Conservation (phyloP, 2,888 invertebrate species). For the Morpho helenor region DNA sequence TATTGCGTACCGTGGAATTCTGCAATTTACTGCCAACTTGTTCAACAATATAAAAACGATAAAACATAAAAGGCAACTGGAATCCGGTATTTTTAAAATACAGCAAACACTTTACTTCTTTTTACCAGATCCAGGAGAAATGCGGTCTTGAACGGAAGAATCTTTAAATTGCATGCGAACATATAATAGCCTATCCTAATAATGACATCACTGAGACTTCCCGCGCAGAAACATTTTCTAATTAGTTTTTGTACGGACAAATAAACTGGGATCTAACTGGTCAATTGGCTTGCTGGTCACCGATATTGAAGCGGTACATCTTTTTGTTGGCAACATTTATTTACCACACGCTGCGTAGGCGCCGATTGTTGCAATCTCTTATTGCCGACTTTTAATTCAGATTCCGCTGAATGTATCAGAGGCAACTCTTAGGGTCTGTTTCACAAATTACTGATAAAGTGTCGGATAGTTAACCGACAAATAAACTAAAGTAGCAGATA, state of each 20-base stretch:
- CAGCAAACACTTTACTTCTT: constrained; percentile 1
- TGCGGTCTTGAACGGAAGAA: constrained; percentile 6
- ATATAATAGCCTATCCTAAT: constrained; percentile 10
- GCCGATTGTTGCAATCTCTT: constrained; percentile 14
- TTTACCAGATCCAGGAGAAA: constrained; percentile 1
- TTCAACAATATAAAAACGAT: too few relatives aligned
- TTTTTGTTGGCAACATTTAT: constrained; percentile 45
- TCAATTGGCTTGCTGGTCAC: constrained; percentile 4
- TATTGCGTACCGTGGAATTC: too few relatives aligned
- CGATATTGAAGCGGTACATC: constrained; percentile 11
- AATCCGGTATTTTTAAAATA: neutral
- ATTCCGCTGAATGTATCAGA: constrained; percentile 1
- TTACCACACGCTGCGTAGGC: constrained; percentile 38
- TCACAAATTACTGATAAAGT: too few relatives aligned
- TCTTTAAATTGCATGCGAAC: constrained; percentile 4
- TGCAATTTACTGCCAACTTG: too few relatives aligned
- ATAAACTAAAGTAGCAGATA: too few relatives aligned
- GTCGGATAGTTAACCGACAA: too few relatives aligned
- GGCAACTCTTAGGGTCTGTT: neutral
- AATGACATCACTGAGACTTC: constrained; percentile 9
- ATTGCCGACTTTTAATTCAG: neutral
- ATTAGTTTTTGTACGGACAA: constrained; percentile 14
- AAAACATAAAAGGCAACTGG: too few relatives aligned
- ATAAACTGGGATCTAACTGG: constrained; percentile 11
- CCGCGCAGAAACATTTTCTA: constrained; percentile 12